Conservation (phyloP, 2,888 invertebrate species). For the Alloscopus bannaensis region DNA sequence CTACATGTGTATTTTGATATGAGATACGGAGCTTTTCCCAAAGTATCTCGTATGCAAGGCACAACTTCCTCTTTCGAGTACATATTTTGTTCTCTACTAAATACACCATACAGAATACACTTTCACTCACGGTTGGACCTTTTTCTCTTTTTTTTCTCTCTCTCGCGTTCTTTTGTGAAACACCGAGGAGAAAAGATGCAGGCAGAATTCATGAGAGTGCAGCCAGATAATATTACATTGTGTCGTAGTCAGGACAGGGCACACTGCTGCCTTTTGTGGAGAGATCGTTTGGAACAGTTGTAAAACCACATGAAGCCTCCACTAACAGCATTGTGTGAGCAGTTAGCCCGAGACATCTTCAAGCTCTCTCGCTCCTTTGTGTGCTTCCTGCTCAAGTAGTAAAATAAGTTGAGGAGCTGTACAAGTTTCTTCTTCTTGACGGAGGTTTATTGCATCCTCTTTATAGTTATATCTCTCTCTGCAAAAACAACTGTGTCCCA, state of each 20-base stretch:
- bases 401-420: conserved; percentile 23
- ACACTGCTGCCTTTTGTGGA: conserved; percentile 8
- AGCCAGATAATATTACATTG: conserved; percentile 39
- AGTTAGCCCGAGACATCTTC: neutral
- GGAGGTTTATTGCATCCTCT: conserved; percentile 13
- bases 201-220: conserved; percentile 38
- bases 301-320: conserved; percentile 37
- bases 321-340: neutral
- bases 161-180: conserved; percentile 18
- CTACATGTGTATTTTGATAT: too few relatives aligned
- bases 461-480: neutral
- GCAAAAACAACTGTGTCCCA: neutral
- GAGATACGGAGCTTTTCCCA: too few relatives aligned
- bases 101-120: neutral
- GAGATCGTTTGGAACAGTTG: conserved; percentile 30
- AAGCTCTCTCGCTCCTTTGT: neutral
- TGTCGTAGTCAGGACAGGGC: conserved; percentile 29
- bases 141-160: neutral
- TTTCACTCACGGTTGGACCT: conserved; percentile 1
- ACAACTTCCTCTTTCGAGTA: too few relatives aligned
- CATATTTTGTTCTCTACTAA: conserved; percentile 10
- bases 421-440: neutral
- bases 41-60: too few relatives aligned
- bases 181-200: conserved; percentile 33
- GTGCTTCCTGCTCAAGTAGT: conserved; percentile 2